Conservation (phyloP, 2,797 vertebrate genomes). For the Loriculus beryllinus region DNA sequence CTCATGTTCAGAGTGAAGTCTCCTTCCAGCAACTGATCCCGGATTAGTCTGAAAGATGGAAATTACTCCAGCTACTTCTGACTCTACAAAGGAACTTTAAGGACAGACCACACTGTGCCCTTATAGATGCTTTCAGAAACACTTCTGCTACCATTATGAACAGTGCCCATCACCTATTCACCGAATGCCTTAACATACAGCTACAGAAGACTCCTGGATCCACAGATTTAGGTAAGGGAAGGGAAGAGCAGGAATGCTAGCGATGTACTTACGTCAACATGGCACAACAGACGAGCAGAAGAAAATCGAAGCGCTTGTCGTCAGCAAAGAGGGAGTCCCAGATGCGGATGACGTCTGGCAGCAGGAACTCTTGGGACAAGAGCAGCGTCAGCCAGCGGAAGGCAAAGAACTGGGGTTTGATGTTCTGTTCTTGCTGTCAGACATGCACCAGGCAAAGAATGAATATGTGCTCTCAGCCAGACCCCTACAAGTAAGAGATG, state of each 20-base stretch:
- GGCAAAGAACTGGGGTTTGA: constrained; percentile 98
- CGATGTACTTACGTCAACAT: constrained; percentile 86
- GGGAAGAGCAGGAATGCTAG: background rate
- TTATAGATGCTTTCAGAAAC: background rate
- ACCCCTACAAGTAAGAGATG: background rate
- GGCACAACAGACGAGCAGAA: constrained; percentile 94
- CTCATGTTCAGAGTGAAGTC: constrained; percentile 98
- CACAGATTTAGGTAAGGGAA: background rate
- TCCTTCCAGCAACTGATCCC: constrained; percentile 88
- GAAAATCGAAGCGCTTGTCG: constrained; percentile 91
- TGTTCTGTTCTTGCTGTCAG: constrained; percentile 94
- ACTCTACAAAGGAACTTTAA: background rate
- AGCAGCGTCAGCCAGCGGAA: constrained; percentile 97
- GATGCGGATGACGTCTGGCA: constrained; percentile 97
- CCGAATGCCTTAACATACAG: background rate
- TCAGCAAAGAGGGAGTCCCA: constrained; percentile 97
- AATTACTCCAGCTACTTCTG: background rate
- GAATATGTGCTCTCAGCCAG: background rate
- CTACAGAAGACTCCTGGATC: background rate
- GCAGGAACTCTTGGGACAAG: constrained; percentile 95
- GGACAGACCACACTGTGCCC: background rate
- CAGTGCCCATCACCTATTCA: background rate
- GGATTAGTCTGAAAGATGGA: constrained; percentile 84
- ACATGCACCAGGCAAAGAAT: constrained; percentile 41
- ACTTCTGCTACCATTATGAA: background rate